phyloP scores from a whole-genome alignment of 37 sponge, comb jelly and placozoan species.

The Hormiphora californensis region DNA sequence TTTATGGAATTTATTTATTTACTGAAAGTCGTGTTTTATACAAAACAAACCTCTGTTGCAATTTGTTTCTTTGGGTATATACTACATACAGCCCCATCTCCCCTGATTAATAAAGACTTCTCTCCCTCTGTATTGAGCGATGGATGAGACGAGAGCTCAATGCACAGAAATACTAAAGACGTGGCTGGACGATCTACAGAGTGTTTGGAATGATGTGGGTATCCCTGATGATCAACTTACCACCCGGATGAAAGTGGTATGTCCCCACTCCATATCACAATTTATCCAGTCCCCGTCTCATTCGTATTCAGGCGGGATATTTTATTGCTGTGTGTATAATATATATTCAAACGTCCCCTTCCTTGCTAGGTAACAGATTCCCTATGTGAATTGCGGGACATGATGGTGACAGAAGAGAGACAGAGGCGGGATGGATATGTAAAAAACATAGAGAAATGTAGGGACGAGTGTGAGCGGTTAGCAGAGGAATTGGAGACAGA shows the following conservation, averaged over 20 bases:
- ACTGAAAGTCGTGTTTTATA: too few species aligned
- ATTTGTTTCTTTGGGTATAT: too few species aligned
- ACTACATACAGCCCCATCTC: too few species aligned
- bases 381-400: background rate
- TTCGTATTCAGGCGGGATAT: too few species aligned
- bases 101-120: too few species aligned
- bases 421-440: slow-evolving; percentile 13
- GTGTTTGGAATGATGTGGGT: slow-evolving; percentile 29
- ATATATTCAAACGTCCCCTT: background rate
- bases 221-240: slow-evolving; percentile 15
- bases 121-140: too few species aligned
- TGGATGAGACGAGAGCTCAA: too few species aligned
- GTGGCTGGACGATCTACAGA: slow-evolving; percentile 35
- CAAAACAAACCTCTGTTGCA: too few species aligned
- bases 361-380: background rate
- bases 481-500: slow-evolving; percentile 18
- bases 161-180: background rate
- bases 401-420: slow-evolving; percentile 33
- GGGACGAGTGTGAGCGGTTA: background rate
- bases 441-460: slow-evolving; percentile 23
- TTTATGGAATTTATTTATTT: too few species aligned
- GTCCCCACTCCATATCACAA: too few species aligned
- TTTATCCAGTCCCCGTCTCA: background rate
- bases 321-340: background rate
- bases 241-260: slow-evolving; percentile 42